Percentiles rank a stretch among this genome's conserved stretches.
Conservation (phyloP, 2,888 invertebrate genomes). For the Epinotia ramella region DNA sequence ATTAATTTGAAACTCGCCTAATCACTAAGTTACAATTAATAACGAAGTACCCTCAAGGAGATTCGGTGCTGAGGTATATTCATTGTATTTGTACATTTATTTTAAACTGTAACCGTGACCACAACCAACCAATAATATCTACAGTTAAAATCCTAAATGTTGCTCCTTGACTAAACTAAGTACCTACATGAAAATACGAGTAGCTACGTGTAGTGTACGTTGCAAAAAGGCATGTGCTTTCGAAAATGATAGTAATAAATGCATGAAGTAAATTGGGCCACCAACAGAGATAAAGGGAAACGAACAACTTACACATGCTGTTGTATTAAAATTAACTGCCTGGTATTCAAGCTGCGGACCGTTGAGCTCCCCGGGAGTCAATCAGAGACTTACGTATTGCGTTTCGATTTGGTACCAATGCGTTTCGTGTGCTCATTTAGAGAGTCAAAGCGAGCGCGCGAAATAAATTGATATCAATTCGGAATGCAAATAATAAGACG, state of each 20-base stretch:
- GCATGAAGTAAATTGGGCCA: constrained; percentile 8
- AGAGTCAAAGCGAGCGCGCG: not conserved
- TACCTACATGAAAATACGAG: not conserved
- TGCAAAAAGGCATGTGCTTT: not conserved
- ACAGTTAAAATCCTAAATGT: not conserved
- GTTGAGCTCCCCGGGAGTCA: constrained; percentile 1
- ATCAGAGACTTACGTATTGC: not conserved
- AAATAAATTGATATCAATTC: not conserved
- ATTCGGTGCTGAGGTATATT: constrained; percentile 12
- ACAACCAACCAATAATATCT: not conserved
- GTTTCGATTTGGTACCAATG: not conserved
- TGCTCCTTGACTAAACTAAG: not conserved
- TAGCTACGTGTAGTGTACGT: no score
- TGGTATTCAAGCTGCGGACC: constrained; percentile 16
- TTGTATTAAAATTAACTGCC: constrained; percentile 35
- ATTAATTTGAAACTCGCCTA: constrained; percentile 44
- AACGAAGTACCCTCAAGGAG: constrained; percentile 28
- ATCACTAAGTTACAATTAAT: constrained; percentile 45
- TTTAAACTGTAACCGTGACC: constrained; percentile 11
- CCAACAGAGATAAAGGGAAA: constrained; percentile 21
- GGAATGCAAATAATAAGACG: not conserved
- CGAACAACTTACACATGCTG: constrained; percentile 23
- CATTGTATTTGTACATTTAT: not conserved
- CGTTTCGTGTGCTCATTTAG: not conserved
- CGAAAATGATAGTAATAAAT: constrained; percentile 11